A percentile compares a stretch with the other conserved stretches of the same genome.
These are phyloP conservation scores for Holothuria leucospilota DNA, from an alignment of 53 echinoderm and acorn worm species.

Conservation along the genomic window DNA sequence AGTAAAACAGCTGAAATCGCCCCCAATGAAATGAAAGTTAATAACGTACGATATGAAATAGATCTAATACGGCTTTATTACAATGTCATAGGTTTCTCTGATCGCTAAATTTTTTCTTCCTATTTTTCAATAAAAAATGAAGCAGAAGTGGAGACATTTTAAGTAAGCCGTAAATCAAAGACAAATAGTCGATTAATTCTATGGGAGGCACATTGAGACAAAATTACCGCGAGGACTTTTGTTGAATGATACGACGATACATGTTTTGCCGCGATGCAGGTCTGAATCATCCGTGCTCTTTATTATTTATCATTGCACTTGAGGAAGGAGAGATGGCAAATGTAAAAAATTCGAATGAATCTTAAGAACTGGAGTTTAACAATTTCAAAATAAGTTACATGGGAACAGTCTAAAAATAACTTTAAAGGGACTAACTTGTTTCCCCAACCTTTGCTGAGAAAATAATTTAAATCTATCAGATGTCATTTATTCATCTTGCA, in stretches of 20 bases:
- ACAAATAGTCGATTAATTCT: slow-evolving; percentile 40
- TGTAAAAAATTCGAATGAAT: too few species aligned
- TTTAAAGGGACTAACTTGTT: too few species aligned
- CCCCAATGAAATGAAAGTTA: slow-evolving; percentile 18
- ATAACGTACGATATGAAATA: slow-evolving; percentile 20
- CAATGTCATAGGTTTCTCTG: slow-evolving; percentile 18
- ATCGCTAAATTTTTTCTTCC: slow-evolving; percentile 7
- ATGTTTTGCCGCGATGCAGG: too few species aligned
- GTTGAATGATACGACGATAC: not conserved
- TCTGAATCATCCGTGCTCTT: too few species aligned
- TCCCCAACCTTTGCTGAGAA: too few species aligned
- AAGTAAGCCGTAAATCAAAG: slow-evolving; percentile 30
- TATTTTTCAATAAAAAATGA: not conserved
- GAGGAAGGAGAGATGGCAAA: too few species aligned
- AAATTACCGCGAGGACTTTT: not conserved
- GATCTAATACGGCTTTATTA: slow-evolving; percentile 13
- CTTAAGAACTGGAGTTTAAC: too few species aligned
- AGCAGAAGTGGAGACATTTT: slow-evolving; percentile 4
- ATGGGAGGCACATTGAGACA: slow-evolving; percentile 19
- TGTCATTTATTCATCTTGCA: too few species aligned
- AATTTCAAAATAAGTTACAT: too few species aligned
- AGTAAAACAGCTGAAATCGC: slow-evolving; percentile 1
- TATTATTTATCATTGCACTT: too few species aligned
- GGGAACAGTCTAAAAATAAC: too few species aligned
- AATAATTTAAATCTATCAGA: too few species aligned